A percentile compares a stretch with the other conserved stretches of the same genome.
These are phyloP conservation scores for Gonioctena quinquepunctata DNA, from an alignment of 1,140 invertebrate species.

Conservation along the genomic window DNA sequence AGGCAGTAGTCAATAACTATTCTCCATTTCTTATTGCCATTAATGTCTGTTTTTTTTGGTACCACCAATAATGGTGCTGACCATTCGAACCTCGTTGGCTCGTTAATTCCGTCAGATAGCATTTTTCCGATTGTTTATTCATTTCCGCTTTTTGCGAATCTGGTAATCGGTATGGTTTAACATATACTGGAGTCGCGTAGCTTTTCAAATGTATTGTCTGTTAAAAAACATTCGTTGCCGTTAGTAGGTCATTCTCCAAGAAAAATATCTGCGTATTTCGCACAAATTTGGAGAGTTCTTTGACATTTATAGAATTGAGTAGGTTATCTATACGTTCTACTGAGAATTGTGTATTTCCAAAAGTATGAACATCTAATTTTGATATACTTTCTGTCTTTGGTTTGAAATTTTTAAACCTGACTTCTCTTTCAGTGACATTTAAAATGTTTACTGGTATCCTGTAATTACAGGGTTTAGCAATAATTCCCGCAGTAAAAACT, in stretches of 20 bases:
- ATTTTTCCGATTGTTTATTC: constrained; percentile 25
- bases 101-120: constrained; percentile 38
- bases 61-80: constrained; percentile 39
- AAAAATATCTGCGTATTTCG: constrained; percentile 46
- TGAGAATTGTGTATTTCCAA: constrained; percentile 15
- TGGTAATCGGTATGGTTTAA: constrained; percentile 45
- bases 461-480: constrained; percentile 6
- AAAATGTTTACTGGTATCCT: constrained; percentile 25
- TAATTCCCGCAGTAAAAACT: constrained; percentile 22
- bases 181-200: constrained; percentile 35
- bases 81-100: constrained; percentile 35
- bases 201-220: constrained; percentile 37
- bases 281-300: constrained; percentile 38
- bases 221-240: constrained; percentile 36
- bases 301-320: constrained; percentile 31
- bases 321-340: constrained; percentile 23
- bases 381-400: constrained; percentile 20
- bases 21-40: constrained; percentile 30
- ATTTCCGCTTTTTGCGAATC: constrained; percentile 36
- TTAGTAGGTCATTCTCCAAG: constrained; percentile 37
- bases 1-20: constrained; percentile 34
- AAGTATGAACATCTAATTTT: constrained; percentile 23
- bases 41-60: constrained; percentile 35
- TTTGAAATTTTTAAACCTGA: constrained; percentile 27
- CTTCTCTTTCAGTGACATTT: constrained; percentile 26